A percentile compares a stretch with the other conserved stretches of the same genome.
Conservation (phyloP, 2,113 vertebrate genomes). For the Siniperca chuatsi region DNA sequence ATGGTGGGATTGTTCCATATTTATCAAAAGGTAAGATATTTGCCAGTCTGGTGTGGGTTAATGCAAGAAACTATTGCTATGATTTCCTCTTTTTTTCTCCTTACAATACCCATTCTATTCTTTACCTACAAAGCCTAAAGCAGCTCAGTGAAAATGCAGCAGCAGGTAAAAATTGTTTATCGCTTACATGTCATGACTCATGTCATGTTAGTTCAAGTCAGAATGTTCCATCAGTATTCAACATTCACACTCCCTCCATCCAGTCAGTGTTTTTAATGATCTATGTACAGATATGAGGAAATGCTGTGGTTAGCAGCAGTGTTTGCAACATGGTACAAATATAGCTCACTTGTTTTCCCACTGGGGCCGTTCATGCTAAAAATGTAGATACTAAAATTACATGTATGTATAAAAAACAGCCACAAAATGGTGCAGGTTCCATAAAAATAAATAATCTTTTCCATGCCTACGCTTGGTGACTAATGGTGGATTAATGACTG, state of each 20-base stretch:
- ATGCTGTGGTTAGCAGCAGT: neutral
- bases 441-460: neutral
- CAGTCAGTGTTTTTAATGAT: neutral
- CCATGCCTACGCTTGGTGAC: neutral
- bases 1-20: neutral
- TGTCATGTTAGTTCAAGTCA: neutral
- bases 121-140: neutral
- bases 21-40: slow-evolving; percentile 1
- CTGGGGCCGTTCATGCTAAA: slow-evolving; percentile 6
- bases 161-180: neutral
- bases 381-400: neutral
- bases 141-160: neutral
- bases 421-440: neutral
- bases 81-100: neutral
- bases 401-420: neutral
- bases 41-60: neutral
- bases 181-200: neutral
- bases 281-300: slow-evolving; percentile 2
- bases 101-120: neutral
- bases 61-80: neutral
- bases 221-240: neutral
- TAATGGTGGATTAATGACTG: neutral
- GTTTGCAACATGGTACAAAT: slow-evolving; percentile 3
- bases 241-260: neutral
- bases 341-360: slow-evolving; percentile 6